A percentile compares a stretch with the other conserved stretches of the same genome.
phyloP scores from a whole-genome alignment of 2,888 invertebrate genomes.

The Melikaiella ostensackeni region DNA sequence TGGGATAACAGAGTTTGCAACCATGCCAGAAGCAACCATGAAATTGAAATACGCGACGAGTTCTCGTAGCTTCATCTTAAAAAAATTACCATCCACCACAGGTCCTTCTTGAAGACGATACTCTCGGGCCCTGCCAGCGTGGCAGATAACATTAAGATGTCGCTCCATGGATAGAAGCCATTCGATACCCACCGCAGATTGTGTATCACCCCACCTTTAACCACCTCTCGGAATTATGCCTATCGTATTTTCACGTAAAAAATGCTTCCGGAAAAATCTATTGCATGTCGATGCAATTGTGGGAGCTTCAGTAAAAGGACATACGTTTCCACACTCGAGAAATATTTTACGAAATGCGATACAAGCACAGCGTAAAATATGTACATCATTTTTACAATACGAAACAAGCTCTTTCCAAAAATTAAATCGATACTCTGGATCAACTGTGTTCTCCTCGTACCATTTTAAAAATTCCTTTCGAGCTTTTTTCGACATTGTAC shows the following conservation, averaged over 20 bases:
- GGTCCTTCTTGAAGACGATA: slow-evolving; percentile 26
- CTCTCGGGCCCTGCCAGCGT: slow-evolving; percentile 40
- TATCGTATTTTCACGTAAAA: slow-evolving; percentile 43
- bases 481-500: slow-evolving; percentile 39
- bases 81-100: slow-evolving; percentile 41
- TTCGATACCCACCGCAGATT: no score
- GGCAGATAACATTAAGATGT: not conserved
- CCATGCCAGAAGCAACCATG: slow-evolving; percentile 44
- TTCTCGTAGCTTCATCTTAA: not conserved
- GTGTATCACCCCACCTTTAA: no score
- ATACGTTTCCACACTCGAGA: no score
- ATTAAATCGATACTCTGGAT: slow-evolving; percentile 45
- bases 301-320: slow-evolving; percentile 32
- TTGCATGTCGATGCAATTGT: slow-evolving; percentile 61
- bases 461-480: slow-evolving; percentile 47
- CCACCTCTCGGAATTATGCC: no score
- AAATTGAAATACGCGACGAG: slow-evolving; percentile 35
- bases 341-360: no score
- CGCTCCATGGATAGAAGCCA: no score
- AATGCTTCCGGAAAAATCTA: slow-evolving; percentile 52
- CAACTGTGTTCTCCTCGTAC: slow-evolving; percentile 42
- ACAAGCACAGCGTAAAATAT: no score
- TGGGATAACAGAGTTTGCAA: slow-evolving; percentile 28
- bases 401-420: no score
- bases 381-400: slow-evolving; percentile 54